A percentile compares a stretch with the other conserved stretches of the same genome.
Evolutionary conservation across 1,140 invertebrate genomes (phyloP).

Genomic region (Drosophila watanabei): DNA sequence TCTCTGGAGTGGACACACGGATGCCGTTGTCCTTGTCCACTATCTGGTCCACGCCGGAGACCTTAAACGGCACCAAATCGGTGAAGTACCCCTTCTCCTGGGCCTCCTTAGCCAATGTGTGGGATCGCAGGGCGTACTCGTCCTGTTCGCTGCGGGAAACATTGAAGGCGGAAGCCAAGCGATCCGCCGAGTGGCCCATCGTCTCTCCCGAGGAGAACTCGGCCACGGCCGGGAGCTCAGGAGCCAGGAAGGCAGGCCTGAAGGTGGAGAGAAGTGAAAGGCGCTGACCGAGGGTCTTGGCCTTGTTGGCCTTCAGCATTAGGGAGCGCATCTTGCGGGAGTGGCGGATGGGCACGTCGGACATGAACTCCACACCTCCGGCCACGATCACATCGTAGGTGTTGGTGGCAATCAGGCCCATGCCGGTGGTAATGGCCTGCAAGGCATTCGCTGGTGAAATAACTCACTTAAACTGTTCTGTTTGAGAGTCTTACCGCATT

Average conservation of each 20-base stretch:
- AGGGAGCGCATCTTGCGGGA: slow-evolving; percentile 96
- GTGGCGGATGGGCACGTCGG: slow-evolving; percentile 98
- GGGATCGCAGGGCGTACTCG: slow-evolving; percentile 97
- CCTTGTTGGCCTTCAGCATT: slow-evolving; percentile 95
- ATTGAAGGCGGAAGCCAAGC: slow-evolving; percentile 97
- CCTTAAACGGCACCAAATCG: slow-evolving; percentile 95
- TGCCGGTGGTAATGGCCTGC: slow-evolving; percentile 88
- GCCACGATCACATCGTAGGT: slow-evolving; percentile 95
- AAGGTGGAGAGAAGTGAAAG: slow-evolving; percentile 91
- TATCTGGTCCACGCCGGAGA: slow-evolving; percentile 90
- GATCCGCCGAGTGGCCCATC: slow-evolving; percentile 99
- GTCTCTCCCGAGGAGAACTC: slow-evolving; percentile 99
- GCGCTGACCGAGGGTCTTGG: slow-evolving; percentile 94
- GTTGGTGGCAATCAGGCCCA: slow-evolving; percentile 96
- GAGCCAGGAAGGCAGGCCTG: slow-evolving; percentile 90
- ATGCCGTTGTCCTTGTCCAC: slow-evolving; percentile 98
- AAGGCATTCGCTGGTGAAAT: background rate
- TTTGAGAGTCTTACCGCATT: slow-evolving; percentile 91
- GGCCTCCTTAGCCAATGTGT: slow-evolving; percentile 95
- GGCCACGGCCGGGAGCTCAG: slow-evolving; percentile 97
- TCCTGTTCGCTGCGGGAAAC: slow-evolving; percentile 96
- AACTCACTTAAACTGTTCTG: background rate
- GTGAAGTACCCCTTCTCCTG: slow-evolving; percentile 94
- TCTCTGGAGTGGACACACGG: slow-evolving; percentile 95
- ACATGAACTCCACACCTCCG: slow-evolving; percentile 99